A percentile compares a stretch with the other conserved stretches of the same genome.
phyloP scores from a whole-genome alignment of 2,888 invertebrate species.

The Epirrhoe alternata region DNA sequence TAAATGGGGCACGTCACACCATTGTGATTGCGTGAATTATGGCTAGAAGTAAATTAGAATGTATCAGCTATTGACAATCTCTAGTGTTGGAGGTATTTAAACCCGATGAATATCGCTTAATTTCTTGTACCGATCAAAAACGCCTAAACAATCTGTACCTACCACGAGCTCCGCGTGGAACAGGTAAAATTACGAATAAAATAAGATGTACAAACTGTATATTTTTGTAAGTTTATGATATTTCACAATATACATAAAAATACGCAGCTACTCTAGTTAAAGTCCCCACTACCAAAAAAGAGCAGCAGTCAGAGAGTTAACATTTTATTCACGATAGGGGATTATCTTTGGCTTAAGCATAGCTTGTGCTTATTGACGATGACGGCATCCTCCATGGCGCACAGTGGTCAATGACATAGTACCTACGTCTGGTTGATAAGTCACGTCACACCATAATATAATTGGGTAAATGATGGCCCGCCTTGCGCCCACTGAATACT shows the following conservation, averaged over 20 bases:
- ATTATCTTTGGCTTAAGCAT: not conserved
- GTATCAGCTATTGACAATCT: not conserved
- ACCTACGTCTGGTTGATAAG: conserved; percentile 20
- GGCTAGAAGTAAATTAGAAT: not conserved
- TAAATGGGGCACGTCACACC: conserved; percentile 59
- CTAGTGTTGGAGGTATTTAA: too few species aligned
- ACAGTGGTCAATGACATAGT: conserved; percentile 48
- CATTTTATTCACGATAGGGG: not conserved
- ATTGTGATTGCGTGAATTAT: conserved; percentile 14
- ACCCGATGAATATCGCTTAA: too few species aligned
- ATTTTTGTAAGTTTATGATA: too few species aligned
- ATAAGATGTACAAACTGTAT: too few species aligned
- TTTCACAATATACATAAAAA: too few species aligned
- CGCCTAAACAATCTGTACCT: too few species aligned
- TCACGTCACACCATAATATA: conserved; percentile 32
- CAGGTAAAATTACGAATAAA: not conserved
- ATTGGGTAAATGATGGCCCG: conserved; percentile 27
- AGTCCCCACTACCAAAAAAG: too few species aligned
- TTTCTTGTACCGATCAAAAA: too few species aligned
- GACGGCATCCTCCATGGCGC: conserved; percentile 62
- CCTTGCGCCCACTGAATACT: conserved; percentile 15
- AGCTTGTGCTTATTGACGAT: conserved; percentile 34
- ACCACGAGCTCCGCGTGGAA: not conserved
- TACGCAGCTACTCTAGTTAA: too few species aligned
- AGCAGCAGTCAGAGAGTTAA: too few species aligned